Base-by-base conservation (phyloP, 2,113 vertebrate genomes). In the Microcebus tavaratra region DNA sequence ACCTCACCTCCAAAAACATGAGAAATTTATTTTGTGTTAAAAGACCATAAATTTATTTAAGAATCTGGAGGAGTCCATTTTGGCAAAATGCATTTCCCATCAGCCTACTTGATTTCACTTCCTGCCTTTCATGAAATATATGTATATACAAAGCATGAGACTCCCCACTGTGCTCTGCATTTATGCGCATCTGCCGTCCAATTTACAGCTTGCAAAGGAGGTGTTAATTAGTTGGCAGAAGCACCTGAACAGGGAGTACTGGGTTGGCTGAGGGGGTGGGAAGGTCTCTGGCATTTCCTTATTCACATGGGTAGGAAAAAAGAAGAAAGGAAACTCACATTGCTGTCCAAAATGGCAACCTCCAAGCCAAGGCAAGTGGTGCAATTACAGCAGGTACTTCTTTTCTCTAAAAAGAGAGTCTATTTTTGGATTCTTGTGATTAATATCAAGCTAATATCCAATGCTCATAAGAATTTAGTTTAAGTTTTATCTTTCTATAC, bases 171-270 rank as follows among this genome's bases (percentile, higher is more conserved):
- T 87, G 97, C 13, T 94, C 95, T 91, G 85, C 94, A 79, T 95
- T 96, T 78, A 27, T 90, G 86, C 31, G 96, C 97, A 97, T 97
- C 98, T 97, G 98, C 95, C 11, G 73, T 94, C 97, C 96, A 97
- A 97, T 98, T 98, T 97, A 94, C 98, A 98, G 91, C 85, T 98
- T 96, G 95, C 76, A 96, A 97, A 98, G 96, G 97, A 98, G 97
- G 98, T 97, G 98, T 98, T 98, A 98, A 98, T 98, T 98, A 98
- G 97, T 92, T 98, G 98, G 97, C 97, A 98, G 90, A 94, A 95
- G 96, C 96, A 98, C 97, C 97, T 98, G 96, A 97, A 94, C 95
- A 90, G 86, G 91, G 97, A 96, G 92, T 96, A 63, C 80, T 94
- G 88, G 84, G 95, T 90, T 97, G 97, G 88, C 92, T 97, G 96